A percentile compares a stretch with the other conserved stretches of the same genome.
Evolutionary conservation across 2,113 vertebrate species (phyloP).

Genomic region (Paratilapia polleni): DNA sequence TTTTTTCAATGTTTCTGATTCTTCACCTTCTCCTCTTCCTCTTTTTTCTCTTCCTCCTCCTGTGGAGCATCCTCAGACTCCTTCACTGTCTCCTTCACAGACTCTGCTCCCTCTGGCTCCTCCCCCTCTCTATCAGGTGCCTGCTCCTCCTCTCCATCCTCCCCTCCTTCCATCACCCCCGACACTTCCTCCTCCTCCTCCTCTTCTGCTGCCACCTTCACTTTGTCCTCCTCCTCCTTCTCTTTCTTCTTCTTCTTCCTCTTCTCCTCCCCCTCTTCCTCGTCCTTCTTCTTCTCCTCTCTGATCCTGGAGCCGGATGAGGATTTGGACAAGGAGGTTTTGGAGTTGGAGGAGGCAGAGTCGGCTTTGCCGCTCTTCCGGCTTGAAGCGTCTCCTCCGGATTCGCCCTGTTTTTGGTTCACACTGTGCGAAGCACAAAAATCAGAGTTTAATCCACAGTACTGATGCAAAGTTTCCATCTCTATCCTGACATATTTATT

Average conservation of each 20-base stretch:
- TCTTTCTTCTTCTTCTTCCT: too few species aligned
- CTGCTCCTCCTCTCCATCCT: conserved; percentile 10
- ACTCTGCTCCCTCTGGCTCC: neutral
- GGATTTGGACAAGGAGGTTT: conserved; percentile 37
- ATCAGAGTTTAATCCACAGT: neutral
- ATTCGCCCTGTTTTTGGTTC: conserved; percentile 40
- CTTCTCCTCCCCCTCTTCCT: neutral
- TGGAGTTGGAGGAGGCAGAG: conserved; percentile 31
- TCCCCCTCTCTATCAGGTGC: conserved; percentile 19
- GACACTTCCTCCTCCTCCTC: conserved; percentile 32
- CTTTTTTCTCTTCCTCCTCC: neutral
- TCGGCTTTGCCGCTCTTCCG: conserved; percentile 1
- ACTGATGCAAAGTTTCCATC: neutral
- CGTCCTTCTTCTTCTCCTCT: conserved; percentile 40
- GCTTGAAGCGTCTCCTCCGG: neutral
- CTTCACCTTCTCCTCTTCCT: neutral
- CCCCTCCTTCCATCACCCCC: conserved; percentile 49
- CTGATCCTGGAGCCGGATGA: conserved; percentile 34
- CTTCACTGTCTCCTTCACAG: neutral
- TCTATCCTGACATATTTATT: too few species aligned
- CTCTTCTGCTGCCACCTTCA: neutral
- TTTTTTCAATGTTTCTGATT: neutral
- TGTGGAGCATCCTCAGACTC: neutral
- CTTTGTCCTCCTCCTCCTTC: neutral
- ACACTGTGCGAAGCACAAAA: conserved; percentile 60